phyloP scores from a whole-genome alignment of 1,140 invertebrate species.

The Chironomus tepperi region DNA sequence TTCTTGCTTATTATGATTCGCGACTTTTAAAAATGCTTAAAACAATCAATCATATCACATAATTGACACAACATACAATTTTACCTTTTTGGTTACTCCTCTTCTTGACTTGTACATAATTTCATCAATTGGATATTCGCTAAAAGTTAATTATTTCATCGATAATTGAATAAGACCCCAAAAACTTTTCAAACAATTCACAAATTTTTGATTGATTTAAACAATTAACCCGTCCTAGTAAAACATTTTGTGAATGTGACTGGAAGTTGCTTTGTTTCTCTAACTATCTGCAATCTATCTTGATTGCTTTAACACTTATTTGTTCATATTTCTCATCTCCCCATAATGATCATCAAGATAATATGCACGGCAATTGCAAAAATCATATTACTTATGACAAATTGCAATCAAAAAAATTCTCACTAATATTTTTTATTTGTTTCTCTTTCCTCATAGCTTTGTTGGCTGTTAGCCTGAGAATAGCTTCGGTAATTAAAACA shows the following conservation, averaged over 20 bases:
- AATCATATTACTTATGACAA: neutral
- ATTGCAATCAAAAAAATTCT: neutral
- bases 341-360: neutral
- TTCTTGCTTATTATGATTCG: no score
- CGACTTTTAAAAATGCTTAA: no score
- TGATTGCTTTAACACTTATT: no score
- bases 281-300: no score
- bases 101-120: no score
- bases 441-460: neutral
- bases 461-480: constrained; percentile 1
- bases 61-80: no score
- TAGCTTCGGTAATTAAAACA: neutral
- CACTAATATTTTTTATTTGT: neutral
- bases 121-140: no score
- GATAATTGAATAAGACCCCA: neutral
- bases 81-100: no score
- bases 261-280: no score
- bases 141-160: neutral
- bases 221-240: no score
- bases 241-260: no score
- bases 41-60: no score
- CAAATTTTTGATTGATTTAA: neutral
- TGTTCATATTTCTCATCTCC: neutral
- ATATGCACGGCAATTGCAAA: neutral
- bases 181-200: neutral